phyloP scores from a whole-genome alignment of 2,888 invertebrate genomes.

The Smittia sp. region DNA sequence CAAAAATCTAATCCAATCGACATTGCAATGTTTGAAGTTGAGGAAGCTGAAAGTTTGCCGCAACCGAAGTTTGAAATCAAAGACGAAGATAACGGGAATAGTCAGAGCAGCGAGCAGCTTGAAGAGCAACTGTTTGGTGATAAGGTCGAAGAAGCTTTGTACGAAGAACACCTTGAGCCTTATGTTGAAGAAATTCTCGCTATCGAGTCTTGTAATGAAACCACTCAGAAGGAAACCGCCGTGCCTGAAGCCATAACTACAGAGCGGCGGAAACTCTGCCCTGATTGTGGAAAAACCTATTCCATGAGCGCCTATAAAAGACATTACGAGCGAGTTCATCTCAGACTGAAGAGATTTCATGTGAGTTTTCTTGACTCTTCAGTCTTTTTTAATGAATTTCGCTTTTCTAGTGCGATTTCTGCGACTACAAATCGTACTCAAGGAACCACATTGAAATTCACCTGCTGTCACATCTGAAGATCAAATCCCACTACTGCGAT shows the following conservation, averaged over 20 bases:
- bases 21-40: background rate
- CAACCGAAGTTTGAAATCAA: background rate
- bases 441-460: background rate
- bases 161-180: too few species aligned
- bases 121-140: too few species aligned
- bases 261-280: background rate
- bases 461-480: background rate
- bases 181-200: background rate
- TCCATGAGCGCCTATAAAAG: background rate
- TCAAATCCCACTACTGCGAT: conserved; percentile 1
- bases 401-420: background rate
- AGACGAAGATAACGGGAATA: background rate
- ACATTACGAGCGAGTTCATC: conserved; percentile 8
- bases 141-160: too few species aligned
- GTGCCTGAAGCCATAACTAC: background rate
- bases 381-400: background rate
- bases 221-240: background rate
- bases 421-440: background rate
- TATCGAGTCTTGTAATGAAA: background rate
- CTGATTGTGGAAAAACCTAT: background rate
- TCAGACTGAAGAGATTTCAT: background rate
- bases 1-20: background rate
- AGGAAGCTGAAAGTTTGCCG: background rate
- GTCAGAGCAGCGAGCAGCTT: background rate
- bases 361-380: background rate